A percentile compares a stretch with the other conserved stretches of the same genome.
phyloP scores from a whole-genome alignment of 2,888 invertebrate species.

The Drosophila histrio region DNA sequence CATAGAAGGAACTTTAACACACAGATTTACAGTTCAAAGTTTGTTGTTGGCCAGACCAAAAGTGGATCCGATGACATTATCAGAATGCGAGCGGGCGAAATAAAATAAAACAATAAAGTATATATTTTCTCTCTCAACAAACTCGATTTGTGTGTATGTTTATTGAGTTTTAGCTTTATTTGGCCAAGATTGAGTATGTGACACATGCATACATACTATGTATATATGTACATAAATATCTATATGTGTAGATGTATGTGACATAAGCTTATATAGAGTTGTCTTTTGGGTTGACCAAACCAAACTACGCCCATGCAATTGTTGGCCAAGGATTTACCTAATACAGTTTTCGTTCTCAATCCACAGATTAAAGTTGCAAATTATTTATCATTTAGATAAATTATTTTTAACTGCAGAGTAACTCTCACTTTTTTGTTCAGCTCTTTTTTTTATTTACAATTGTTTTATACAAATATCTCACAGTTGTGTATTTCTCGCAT shows the following conservation, averaged over 20 bases:
- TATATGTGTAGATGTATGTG: background rate
- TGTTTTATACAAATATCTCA: background rate
- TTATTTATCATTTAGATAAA: slow-evolving; percentile 26
- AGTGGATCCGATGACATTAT: slow-evolving; percentile 57
- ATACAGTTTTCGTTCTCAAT: slow-evolving; percentile 5
- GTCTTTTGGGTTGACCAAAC: slow-evolving; percentile 10
- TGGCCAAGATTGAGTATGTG: slow-evolving; percentile 46
- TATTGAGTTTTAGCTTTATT: slow-evolving; percentile 57
- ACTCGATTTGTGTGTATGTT: slow-evolving; percentile 24
- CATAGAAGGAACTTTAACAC: slow-evolving; percentile 5
- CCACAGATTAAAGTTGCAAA: slow-evolving; percentile 15
- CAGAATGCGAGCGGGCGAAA: background rate
- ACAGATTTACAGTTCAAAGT: slow-evolving; percentile 11
- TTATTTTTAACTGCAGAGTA: background rate
- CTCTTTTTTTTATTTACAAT: background rate
- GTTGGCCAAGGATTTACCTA: slow-evolving; percentile 37
- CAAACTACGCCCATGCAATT: slow-evolving; percentile 40
- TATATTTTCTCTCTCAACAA: slow-evolving; percentile 15
- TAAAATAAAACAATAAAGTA: background rate
- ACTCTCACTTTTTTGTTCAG: slow-evolving; percentile 25
- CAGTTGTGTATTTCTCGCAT: background rate
- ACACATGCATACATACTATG: slow-evolving; percentile 27
- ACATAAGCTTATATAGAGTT: slow-evolving; percentile 9
- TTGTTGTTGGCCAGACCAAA: slow-evolving; percentile 36
- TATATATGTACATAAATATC: no score